Evolutionary conservation across 2,797 vertebrate genomes (phyloP), one percentile per base, ranked within the genome.

Genomic region (Pristis pectinata): DNA sequence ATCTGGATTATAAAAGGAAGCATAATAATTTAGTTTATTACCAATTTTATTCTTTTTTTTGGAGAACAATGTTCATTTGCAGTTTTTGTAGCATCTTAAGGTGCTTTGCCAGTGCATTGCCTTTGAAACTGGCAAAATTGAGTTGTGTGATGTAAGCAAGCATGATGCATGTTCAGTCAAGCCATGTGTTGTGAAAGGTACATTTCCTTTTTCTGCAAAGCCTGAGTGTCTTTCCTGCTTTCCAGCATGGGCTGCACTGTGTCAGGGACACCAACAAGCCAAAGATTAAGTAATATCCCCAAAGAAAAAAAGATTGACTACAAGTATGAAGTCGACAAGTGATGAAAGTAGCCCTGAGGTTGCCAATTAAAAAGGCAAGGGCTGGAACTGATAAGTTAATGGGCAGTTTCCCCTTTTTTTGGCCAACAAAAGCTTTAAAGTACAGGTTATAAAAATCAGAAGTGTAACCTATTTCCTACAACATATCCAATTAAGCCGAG

Each of bases 321-420:
- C 97, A 95, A 96, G 97, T 98, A 98, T 98, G 97, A 98, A 98
- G 97, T 98, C 97, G 97, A 98, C 98, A 98, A 98, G 98, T 98
- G 98, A 98, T 98, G 98, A 98, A 98, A 98, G 98, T 98, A 97
- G 97, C 98, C 98, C 98, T 97, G 97, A 98, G 97, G 97, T 98
- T 98, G 97, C 98, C 98, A 98, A 98, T 98, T 98, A 98, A 97
- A 96, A 96, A 98, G 97, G 96, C 96, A 96, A 97, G 97, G 98
- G 97, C 98, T 98, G 97, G 97, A 97, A 97, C 96, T 96, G 96
- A 97, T 98, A 98, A 98, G 97, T 98, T 98, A 98, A 98, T 97
- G 97, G 97, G 97, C 97, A 97, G 96, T 97, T 97, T 97, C 97
- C 97, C 96, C 97, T 93, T 0, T 96, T 96, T 96, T 95, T 94